Evolutionary conservation across 2,888 invertebrate genomes (phyloP).

Genomic region (Sisyra terminalis): DNA sequence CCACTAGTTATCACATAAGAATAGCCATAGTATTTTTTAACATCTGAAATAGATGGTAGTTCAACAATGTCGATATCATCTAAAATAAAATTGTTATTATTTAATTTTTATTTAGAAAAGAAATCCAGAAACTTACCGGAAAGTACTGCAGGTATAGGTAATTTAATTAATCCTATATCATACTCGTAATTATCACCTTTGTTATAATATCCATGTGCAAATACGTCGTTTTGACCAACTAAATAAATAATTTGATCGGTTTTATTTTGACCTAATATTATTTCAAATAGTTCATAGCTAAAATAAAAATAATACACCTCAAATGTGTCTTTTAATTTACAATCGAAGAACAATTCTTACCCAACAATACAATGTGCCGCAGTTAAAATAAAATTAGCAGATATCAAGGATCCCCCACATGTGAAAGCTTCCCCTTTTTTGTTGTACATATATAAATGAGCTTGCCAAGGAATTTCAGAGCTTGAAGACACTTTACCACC

Average conservation of each 20-base stretch:
- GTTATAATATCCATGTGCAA: background rate
- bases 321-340: background rate
- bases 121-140: background rate
- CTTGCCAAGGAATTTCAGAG: constrained; percentile 2
- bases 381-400: constrained; percentile 1
- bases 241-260: background rate
- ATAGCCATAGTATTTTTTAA: background rate
- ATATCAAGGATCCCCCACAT: constrained; percentile 5
- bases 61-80: background rate
- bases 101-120: background rate
- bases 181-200: background rate
- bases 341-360: background rate
- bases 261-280: constrained; percentile 1
- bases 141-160: background rate
- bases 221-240: background rate
- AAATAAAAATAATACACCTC: background rate
- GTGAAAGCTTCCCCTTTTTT: constrained; percentile 3
- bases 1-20: constrained; percentile 3
- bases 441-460: constrained; percentile 3
- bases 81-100: background rate
- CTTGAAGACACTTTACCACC: background rate
- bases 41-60: background rate
- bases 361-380: constrained; percentile 5
- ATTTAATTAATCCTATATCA: constrained; percentile 3
- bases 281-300: constrained; percentile 1